Evolutionary conservation across 2,797 vertebrate genomes (phyloP), one percentile per base, ranked within the genome.

Genomic region (Arrhamphus sclerolepis): DNA sequence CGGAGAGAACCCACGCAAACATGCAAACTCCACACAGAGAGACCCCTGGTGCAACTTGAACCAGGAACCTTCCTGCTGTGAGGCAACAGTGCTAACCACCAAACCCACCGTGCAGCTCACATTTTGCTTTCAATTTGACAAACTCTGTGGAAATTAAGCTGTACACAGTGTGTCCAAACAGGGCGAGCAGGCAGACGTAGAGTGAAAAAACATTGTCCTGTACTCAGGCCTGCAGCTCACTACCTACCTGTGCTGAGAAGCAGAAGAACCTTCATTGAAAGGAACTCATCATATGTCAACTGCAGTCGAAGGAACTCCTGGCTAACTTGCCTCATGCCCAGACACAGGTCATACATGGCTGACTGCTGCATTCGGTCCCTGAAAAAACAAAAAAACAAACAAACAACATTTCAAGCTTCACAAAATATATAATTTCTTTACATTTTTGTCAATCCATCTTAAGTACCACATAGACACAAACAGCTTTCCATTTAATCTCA

Each of bases 311-410:
- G 91, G 40, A 99, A 99, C 91, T 99, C 96, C 88, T 98, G 94
- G 89, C 96, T 98, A 91, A 99, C 94, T 82, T 98, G 96, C 89
- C 96, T 95, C 97, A 99, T 99, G 57, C 96, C 95, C 90, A 97
- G 92, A 89, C 98, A 99, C 80, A 99, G 92, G 54, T 98, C 96
- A 26, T 98, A 98, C 98, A 99, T 99, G 66, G 97, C 96, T 9
- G 98, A 99, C 90, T 96, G 96, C 73, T 95, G 95, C 97, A 99
- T 99, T 75, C 96, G 95, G 43, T 98, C 96, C 89, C 98, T 99
- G 90, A 19, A 75, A 41, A 69, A 29, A 20, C 10, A 46, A 41
- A n/a, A n/a, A n/a, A n/a, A n/a, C n/a, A n/a, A n/a, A n/a, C n/a
- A n/a, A n/a, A n/a, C n/a, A n/a, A 69, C 20, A 50, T 7, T 26